Evolutionary conservation across 1,140 invertebrate species (phyloP).

Genomic region (Papilio machaon): DNA sequence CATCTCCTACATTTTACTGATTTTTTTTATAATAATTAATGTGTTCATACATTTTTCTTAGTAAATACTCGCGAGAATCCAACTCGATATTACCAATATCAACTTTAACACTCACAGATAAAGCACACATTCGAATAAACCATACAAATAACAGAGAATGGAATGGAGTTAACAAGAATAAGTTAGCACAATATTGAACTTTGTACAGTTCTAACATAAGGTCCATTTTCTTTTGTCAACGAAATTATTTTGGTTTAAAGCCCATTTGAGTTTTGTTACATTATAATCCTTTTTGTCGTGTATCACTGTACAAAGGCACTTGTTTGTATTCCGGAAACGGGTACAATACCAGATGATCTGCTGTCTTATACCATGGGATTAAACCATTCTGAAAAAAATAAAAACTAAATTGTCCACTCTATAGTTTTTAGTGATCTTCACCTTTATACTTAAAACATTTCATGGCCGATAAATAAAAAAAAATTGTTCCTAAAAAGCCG

Average conservation of each 20-base stretch:
- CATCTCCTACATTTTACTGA: too few species aligned
- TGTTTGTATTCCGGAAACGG: constrained; percentile 76
- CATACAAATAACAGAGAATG: background rate
- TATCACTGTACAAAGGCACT: constrained; percentile 59
- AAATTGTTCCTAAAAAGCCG: constrained; percentile 26
- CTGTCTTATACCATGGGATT: constrained; percentile 76
- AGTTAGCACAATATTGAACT: constrained; percentile 18
- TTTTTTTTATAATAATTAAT: background rate
- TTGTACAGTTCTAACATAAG: background rate
- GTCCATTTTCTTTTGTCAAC: constrained; percentile 19
- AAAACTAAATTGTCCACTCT: background rate
- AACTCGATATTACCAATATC: too few species aligned
- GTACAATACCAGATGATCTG: constrained; percentile 71
- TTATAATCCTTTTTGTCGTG: constrained; percentile 61
- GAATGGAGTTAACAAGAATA: background rate
- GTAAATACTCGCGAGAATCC: background rate
- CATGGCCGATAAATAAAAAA: background rate
- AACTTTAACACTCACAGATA: background rate
- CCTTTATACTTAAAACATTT: background rate
- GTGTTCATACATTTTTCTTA: background rate
- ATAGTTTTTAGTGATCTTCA: background rate
- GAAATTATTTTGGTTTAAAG: background rate
- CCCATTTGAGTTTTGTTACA: background rate
- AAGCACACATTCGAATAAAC: background rate
- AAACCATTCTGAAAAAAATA: constrained; percentile 70